A percentile compares a stretch with the other conserved stretches of the same genome.
Conservation (phyloP, 2,797 vertebrate species). For the Syncerus caffer region DNA sequence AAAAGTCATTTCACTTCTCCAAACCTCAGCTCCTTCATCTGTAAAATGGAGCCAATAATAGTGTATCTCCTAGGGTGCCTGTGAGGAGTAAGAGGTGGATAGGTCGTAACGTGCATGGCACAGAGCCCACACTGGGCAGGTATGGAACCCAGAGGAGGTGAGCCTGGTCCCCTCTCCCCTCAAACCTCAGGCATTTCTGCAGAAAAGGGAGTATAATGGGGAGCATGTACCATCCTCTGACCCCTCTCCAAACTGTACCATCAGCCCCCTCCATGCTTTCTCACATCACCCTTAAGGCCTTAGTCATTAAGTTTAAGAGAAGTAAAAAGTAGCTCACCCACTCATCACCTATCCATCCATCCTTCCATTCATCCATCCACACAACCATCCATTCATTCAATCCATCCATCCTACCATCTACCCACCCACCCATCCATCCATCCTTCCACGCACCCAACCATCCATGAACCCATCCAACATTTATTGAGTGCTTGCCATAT, state of each 20-base stretch:
- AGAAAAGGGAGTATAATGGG: too few species aligned
- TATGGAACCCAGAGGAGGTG: background rate
- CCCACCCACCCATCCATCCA: background rate
- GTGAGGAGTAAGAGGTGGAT: background rate
- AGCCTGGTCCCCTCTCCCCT: background rate
- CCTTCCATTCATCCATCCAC: background rate
- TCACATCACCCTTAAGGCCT: background rate
- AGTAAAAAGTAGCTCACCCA: background rate
- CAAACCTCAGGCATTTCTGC: background rate
- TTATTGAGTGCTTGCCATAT: background rate
- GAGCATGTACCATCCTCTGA: fast-evolving
- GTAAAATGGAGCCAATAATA: background rate
- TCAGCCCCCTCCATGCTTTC: background rate
- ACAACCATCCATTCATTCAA: background rate
- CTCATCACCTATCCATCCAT: background rate
- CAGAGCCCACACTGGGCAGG: background rate
- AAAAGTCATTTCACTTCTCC: background rate
- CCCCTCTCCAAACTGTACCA: background rate
- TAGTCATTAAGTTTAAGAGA: background rate
- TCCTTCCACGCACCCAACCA: background rate
- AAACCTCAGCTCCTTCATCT: background rate
- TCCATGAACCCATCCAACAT: background rate
- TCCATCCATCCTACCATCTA: background rate
- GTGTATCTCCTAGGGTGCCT: too few species aligned
- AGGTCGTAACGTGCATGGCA: background rate